Evolutionary conservation across 2,797 vertebrate genomes (phyloP).

Genomic region (Clarias platycephalus): DNA sequence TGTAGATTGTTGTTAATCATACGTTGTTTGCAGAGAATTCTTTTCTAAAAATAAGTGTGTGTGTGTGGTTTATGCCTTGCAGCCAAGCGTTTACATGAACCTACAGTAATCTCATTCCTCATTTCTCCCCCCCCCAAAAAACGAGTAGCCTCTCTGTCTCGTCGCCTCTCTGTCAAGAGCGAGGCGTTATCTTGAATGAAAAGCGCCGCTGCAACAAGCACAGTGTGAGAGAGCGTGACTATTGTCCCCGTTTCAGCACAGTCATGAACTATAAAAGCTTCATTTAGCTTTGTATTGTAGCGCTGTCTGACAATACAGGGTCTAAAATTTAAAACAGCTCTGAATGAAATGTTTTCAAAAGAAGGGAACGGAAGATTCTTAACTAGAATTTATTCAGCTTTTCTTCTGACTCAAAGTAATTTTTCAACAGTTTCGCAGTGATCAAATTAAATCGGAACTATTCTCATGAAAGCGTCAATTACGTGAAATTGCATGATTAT

Average conservation of each 20-base stretch:
- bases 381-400: not conserved
- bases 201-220: not conserved
- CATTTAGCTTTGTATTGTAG: not conserved
- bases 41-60: constrained; percentile 1
- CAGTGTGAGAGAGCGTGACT: not conserved
- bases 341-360: not conserved
- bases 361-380: not conserved
- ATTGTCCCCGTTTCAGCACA: constrained; percentile 13
- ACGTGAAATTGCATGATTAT: not conserved
- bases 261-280: constrained; percentile 15
- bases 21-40: not conserved
- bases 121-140: not conserved
- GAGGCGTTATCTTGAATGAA: constrained; percentile 1
- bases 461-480: not conserved
- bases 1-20: not conserved
- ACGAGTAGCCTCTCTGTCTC: not conserved
- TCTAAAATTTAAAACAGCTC: not conserved
- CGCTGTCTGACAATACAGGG: not conserved
- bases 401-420: not conserved
- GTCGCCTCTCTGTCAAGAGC: not conserved
- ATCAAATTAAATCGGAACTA: not conserved
- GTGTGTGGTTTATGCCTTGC: not conserved
- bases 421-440: not conserved
- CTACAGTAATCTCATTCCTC: not conserved
- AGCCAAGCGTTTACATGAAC: not conserved